phyloP scores from a whole-genome alignment of 2,113 vertebrate genomes.

The Chitala chitala region DNA sequence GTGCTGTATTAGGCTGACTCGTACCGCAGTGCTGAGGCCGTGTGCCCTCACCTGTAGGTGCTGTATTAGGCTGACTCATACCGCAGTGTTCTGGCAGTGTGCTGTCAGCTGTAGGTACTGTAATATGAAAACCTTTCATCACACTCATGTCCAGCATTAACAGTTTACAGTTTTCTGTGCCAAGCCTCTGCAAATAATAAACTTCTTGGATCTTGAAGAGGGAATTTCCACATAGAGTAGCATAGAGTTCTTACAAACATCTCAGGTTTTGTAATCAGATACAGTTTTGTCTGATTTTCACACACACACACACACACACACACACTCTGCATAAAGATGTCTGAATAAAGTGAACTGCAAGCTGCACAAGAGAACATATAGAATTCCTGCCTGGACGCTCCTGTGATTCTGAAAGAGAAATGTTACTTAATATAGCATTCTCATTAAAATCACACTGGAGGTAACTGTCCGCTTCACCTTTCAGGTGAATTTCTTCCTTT shows the following conservation, averaged over 20 bases:
- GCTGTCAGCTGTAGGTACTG: no score
- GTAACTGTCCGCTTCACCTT: background rate
- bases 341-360: conserved; percentile 26
- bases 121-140: no score
- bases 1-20: no score
- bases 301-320: no score
- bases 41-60: no score
- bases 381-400: conserved; percentile 1
- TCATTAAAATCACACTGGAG: background rate
- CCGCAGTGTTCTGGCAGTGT: no score
- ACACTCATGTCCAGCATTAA: conserved; percentile 9
- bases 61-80: no score
- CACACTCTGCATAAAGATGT: conserved; percentile 36
- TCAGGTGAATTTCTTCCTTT: background rate
- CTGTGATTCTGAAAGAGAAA: background rate
- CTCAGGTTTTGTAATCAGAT: conserved; percentile 44
- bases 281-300: conserved; percentile 31
- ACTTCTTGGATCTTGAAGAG: background rate
- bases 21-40: no score
- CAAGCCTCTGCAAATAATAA: background rate
- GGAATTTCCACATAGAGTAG: conserved; percentile 17
- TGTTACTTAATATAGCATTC: conserved; percentile 9
- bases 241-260: background rate
- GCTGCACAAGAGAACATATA: conserved; percentile 9
- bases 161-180: conserved; percentile 9